Percentiles rank a stretch among this genome's conserved stretches.
phyloP scores from a whole-genome alignment of 2,113 vertebrate species.

The Cepphus grylle region DNA sequence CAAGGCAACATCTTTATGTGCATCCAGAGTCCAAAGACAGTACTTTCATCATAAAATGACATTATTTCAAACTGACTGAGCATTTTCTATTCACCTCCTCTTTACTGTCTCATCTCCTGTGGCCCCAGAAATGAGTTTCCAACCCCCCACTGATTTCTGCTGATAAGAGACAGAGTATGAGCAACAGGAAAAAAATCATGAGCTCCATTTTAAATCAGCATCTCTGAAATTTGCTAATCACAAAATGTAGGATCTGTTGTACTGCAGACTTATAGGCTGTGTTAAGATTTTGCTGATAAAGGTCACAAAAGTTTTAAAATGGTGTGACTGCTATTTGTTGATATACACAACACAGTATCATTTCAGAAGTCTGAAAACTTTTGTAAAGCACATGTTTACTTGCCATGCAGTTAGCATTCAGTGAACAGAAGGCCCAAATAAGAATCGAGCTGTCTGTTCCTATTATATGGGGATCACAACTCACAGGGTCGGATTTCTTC shows the following conservation, averaged over 20 bases:
- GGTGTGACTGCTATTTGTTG: not conserved
- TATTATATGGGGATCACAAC: not conserved
- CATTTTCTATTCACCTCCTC: not conserved
- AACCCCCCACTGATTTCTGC: not conserved
- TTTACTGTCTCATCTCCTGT: not conserved
- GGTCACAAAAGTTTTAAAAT: not conserved
- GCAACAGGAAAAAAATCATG: accelerated
- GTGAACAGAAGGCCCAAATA: not conserved
- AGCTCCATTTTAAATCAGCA: not conserved
- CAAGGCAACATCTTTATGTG: not conserved
- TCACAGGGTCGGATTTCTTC: not conserved
- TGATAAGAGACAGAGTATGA: not conserved
- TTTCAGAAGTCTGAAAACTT: not conserved
- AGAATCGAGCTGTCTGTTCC: not conserved
- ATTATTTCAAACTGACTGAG: not conserved
- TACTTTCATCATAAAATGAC: not conserved
- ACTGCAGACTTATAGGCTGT: not conserved
- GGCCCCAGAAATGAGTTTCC: not conserved
- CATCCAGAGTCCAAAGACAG: not conserved
- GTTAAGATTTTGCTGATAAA: not conserved
- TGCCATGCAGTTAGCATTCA: not conserved
- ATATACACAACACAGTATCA: not conserved
- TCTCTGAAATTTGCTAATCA: not conserved
- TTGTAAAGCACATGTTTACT: not conserved
- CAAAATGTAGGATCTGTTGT: not conserved